Percentiles rank a stretch among this genome's conserved stretches.
These are phyloP conservation scores for Sitta europaea DNA, from an alignment of 2,113 vertebrate species.

Conservation along the genomic window DNA sequence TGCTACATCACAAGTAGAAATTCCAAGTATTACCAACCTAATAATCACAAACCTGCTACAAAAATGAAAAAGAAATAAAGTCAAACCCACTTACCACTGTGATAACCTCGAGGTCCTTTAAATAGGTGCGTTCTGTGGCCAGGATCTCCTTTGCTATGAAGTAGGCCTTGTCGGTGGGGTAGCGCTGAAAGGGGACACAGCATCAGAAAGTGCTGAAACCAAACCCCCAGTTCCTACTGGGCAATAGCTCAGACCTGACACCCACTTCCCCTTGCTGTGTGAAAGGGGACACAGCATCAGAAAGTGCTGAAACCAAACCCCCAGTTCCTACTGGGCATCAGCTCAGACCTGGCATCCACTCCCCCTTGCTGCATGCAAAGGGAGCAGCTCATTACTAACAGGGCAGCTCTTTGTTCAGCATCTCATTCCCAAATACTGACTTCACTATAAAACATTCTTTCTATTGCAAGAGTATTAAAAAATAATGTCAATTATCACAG, in stretches of 20 bases:
- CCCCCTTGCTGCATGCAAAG: not conserved
- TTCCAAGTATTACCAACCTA: not conserved
- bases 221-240: not conserved
- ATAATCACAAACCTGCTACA: not conserved
- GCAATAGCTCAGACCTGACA: not conserved
- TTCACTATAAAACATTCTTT: not conserved
- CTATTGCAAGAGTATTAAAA: not conserved
- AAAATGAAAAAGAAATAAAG: not conserved
- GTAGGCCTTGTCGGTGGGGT: conserved; percentile 86
- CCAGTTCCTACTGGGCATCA: not conserved
- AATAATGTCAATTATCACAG: not conserved
- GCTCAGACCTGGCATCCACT: not conserved
- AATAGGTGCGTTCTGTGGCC: conserved; percentile 89
- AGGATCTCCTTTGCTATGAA: conserved; percentile 97
- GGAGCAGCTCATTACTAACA: not conserved
- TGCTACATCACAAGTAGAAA: not conserved
- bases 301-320: not conserved
- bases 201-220: not conserved
- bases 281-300: not conserved
- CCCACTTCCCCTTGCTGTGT: not conserved
- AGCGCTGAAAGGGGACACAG: conserved; percentile 68
- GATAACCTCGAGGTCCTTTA: conserved; percentile 95
- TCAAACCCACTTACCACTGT: conserved; percentile 83
- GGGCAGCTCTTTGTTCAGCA: not conserved
- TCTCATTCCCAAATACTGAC: not conserved